Evolutionary conservation across 2,888 invertebrate species (phyloP).

Genomic region (Scelioninae gen. 1): DNA sequence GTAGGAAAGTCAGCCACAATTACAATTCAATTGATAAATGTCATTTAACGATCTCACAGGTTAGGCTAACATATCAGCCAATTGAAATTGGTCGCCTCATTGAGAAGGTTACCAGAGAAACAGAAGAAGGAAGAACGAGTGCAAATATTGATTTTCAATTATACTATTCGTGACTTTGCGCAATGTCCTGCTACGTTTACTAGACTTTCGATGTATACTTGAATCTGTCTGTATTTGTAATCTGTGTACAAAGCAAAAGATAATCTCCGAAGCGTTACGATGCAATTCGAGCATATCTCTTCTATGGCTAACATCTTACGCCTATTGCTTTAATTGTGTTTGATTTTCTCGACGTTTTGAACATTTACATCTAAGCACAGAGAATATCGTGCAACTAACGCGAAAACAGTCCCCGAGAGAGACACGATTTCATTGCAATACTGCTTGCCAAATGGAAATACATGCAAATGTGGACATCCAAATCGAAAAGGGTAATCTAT

Average conservation of each 20-base stretch:
- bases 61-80: conserved; percentile 70
- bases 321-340: conserved; percentile 70
- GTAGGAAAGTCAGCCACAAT: conserved; percentile 46
- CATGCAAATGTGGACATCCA: conserved; percentile 70
- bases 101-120: conserved; percentile 61
- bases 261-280: conserved; percentile 65
- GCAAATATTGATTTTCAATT: conserved; percentile 83
- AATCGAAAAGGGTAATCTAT: conserved; percentile 68
- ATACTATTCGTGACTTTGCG: conserved; percentile 82
- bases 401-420: conserved; percentile 68
- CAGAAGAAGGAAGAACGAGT: conserved; percentile 74
- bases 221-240: conserved; percentile 65
- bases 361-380: conserved; percentile 69
- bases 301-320: conserved; percentile 60
- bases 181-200: conserved; percentile 77
- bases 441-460: conserved; percentile 67
- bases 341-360: conserved; percentile 65
- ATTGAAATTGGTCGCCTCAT: conserved; percentile 68
- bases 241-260: conserved; percentile 67
- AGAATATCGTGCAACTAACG: conserved; percentile 69
- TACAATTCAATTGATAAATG: conserved; percentile 65
- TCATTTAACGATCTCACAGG: conserved; percentile 47
- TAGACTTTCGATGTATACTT: conserved; percentile 66
- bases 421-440: conserved; percentile 66
- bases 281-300: conserved; percentile 65